Percentiles rank a stretch among this genome's conserved stretches.
Evolutionary conservation across 2,797 vertebrate genomes (phyloP).

Genomic region (Leuciscus waleckii): DNA sequence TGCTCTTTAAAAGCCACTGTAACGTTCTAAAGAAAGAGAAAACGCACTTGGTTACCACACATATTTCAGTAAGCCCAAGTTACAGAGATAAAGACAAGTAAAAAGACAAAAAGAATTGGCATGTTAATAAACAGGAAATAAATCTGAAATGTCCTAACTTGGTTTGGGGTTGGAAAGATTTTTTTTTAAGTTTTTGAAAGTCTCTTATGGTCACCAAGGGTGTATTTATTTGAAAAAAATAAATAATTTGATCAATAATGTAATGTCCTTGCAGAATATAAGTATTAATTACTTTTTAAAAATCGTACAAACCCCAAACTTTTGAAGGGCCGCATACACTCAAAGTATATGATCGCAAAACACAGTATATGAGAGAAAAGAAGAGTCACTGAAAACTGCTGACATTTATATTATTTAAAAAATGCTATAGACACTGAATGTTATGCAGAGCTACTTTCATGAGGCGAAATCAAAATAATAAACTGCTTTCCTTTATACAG

Average conservation of each 20-base stretch:
- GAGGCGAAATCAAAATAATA: neutral
- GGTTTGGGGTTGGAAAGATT: neutral
- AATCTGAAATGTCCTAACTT: neutral
- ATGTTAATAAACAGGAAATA: neutral
- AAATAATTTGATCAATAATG: neutral
- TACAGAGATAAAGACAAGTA: neutral
- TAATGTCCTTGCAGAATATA: neutral
- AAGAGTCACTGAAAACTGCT: neutral
- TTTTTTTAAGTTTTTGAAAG: neutral
- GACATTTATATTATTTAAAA: slow-evolving; percentile 7
- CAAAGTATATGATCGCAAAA: neutral
- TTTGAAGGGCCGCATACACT: neutral
- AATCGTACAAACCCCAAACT: neutral
- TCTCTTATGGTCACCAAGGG: neutral
- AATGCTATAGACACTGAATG: neutral
- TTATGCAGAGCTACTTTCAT: neutral
- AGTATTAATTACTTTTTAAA: neutral
- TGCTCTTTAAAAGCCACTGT: slow-evolving; percentile 92
- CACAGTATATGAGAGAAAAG: neutral
- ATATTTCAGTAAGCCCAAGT: neutral
- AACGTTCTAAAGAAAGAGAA: slow-evolving; percentile 78
- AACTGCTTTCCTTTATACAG: slow-evolving; percentile 9
- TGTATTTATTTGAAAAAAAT: neutral
- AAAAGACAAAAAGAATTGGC: neutral
- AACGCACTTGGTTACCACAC: neutral